Conservation (phyloP, 2,888 invertebrate genomes). For the Dysmachus trigonus region DNA sequence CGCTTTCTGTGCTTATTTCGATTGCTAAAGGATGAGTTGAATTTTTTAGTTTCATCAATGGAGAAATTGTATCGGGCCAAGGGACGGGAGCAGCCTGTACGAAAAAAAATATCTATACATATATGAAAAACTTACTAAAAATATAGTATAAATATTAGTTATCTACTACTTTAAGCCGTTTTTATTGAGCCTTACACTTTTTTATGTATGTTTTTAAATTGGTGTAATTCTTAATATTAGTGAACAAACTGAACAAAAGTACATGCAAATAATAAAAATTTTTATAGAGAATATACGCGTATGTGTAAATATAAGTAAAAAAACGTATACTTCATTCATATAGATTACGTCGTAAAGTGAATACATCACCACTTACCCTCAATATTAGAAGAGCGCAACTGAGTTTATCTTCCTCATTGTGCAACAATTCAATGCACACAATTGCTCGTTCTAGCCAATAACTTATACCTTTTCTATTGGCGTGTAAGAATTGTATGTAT, state of each 20-base stretch:
- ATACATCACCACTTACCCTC: constrained; percentile 52
- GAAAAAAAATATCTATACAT: not conserved
- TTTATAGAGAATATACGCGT: too few relatives aligned
- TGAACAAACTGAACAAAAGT: too few relatives aligned
- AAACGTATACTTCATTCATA: too few relatives aligned
- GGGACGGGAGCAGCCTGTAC: constrained; percentile 60
- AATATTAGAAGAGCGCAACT: constrained; percentile 59
- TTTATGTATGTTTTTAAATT: too few relatives aligned
- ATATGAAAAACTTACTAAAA: not conserved
- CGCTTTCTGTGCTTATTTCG: constrained; percentile 61
- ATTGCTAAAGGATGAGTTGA: constrained; percentile 61
- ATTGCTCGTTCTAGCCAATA: constrained; percentile 62
- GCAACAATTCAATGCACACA: constrained; percentile 58
- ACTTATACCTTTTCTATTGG: constrained; percentile 57
- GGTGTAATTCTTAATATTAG: too few relatives aligned
- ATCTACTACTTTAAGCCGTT: too few relatives aligned
- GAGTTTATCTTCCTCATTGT: constrained; percentile 62
- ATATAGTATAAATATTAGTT: not conserved
- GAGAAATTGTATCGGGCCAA: constrained; percentile 59
- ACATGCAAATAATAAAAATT: too few relatives aligned
- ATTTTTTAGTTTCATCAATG: constrained; percentile 59
- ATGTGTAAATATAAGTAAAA: too few relatives aligned
- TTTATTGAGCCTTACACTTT: too few relatives aligned
- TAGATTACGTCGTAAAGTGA: too few relatives aligned
- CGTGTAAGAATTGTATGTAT: constrained; percentile 59